phyloP scores from a whole-genome alignment of 2,888 invertebrate genomes.

The Pimpla rufipes region DNA sequence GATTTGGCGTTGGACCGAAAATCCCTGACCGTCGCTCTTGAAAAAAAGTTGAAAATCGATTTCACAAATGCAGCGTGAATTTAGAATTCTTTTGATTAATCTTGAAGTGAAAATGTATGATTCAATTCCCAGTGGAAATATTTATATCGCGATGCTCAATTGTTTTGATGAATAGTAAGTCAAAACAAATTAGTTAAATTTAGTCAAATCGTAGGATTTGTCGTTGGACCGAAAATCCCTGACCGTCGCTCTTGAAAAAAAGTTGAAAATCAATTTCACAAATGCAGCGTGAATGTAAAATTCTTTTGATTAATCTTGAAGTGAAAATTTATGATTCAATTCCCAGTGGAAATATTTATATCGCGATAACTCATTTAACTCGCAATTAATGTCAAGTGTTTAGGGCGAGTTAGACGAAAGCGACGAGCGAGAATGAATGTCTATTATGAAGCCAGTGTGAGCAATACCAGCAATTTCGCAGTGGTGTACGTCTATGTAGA shows the following conservation, averaged over 20 bases:
- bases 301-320: neutral
- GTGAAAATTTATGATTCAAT: neutral
- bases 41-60: too few species aligned
- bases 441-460: slow-evolving; percentile 2
- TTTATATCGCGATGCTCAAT: too few species aligned
- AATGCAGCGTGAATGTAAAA: too few species aligned
- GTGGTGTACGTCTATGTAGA: slow-evolving; percentile 14
- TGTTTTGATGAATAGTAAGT: neutral
- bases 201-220: too few species aligned
- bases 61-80: too few species aligned
- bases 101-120: neutral
- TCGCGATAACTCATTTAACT: neutral
- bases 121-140: too few species aligned
- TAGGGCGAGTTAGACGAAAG: neutral
- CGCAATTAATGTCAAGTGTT: slow-evolving; percentile 1
- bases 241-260: too few species aligned
- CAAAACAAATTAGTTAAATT: neutral
- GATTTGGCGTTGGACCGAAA: too few species aligned
- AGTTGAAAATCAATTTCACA: too few species aligned
- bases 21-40: too few species aligned
- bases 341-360: neutral
- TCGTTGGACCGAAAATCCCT: too few species aligned
- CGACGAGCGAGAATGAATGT: slow-evolving; percentile 2
- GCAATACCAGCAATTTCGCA: neutral
- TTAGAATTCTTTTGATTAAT: too few species aligned